Conservation (phyloP, 2,888 invertebrate species). For the Drosophila affinis region DNA sequence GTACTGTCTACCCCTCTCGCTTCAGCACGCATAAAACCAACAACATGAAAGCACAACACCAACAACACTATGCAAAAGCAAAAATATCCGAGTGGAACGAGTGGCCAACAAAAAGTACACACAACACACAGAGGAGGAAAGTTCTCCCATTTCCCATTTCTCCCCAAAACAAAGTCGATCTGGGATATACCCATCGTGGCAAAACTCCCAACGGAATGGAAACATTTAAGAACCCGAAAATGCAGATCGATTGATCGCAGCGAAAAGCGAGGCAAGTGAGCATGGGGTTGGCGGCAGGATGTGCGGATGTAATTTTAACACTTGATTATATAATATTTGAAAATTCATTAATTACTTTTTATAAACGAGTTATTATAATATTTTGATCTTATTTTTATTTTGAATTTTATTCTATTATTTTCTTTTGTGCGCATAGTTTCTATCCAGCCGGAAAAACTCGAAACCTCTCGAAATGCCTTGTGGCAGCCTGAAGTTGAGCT, state of each 20-base stretch:
- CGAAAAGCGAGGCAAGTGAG: no score
- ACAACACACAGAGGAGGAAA: conserved; percentile 26
- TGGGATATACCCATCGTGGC: background rate
- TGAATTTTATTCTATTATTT: no score
- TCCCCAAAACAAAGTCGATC: conserved; percentile 1
- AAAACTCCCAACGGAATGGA: no score
- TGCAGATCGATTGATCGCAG: no score
- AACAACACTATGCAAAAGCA: conserved; percentile 29
- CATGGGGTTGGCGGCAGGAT: no score
- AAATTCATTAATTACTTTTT: no score
- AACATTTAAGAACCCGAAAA: no score
- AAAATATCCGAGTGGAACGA: conserved; percentile 48
- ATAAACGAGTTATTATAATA: no score
- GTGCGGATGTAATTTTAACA: no score
- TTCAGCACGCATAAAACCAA: conserved; percentile 29
- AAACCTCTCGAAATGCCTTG: background rate
- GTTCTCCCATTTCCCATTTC: background rate
- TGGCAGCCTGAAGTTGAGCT: background rate
- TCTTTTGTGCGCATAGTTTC: background rate
- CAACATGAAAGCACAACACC: conserved; percentile 33
- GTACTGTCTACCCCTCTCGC: background rate
- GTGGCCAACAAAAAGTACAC: conserved; percentile 60
- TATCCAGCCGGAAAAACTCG: background rate
- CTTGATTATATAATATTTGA: no score
- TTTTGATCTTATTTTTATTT: no score